phyloP scores from a whole-genome alignment of 2,888 invertebrate genomes.

The Drosophila pseudotalamancana region DNA sequence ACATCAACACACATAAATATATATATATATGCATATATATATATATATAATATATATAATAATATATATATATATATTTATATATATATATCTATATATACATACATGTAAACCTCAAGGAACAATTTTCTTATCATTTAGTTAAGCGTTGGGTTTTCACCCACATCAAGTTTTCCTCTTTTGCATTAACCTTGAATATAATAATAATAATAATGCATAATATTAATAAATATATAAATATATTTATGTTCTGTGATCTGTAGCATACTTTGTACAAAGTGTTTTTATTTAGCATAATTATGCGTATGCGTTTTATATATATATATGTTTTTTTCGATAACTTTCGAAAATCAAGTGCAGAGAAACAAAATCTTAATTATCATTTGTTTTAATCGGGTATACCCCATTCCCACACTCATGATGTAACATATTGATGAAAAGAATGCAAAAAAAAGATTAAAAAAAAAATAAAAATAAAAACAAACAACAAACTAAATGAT shows the following conservation, averaged over 20 bases:
- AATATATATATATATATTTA: slow-evolving; percentile 17
- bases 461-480: slow-evolving; percentile 25
- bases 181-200: slow-evolving; percentile 50
- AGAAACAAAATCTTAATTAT: slow-evolving; percentile 15
- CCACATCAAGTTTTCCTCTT: slow-evolving; percentile 36
- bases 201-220: slow-evolving; percentile 56
- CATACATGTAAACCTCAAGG: slow-evolving; percentile 54
- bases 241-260: slow-evolving; percentile 84
- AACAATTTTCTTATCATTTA: slow-evolving; percentile 46
- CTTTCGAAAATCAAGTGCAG: slow-evolving; percentile 25
- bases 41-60: no score
- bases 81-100: slow-evolving; percentile 30
- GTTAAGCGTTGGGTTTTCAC: slow-evolving; percentile 22
- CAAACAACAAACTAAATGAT: slow-evolving; percentile 50
- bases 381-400: slow-evolving; percentile 19
- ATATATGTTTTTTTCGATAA: slow-evolving; percentile 52
- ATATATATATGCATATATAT: slow-evolving; percentile 32
- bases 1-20: slow-evolving; percentile 20
- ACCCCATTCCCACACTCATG: slow-evolving; percentile 11
- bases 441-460: slow-evolving; percentile 21
- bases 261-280: slow-evolving; percentile 84
- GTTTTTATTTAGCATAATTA: slow-evolving; percentile 81
- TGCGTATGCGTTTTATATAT: slow-evolving; percentile 62
- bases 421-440: slow-evolving; percentile 33
- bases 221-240: slow-evolving; percentile 61